Evolutionary conservation across 2,888 invertebrate species (phyloP).

Genomic region (Ophion slaviceki): DNA sequence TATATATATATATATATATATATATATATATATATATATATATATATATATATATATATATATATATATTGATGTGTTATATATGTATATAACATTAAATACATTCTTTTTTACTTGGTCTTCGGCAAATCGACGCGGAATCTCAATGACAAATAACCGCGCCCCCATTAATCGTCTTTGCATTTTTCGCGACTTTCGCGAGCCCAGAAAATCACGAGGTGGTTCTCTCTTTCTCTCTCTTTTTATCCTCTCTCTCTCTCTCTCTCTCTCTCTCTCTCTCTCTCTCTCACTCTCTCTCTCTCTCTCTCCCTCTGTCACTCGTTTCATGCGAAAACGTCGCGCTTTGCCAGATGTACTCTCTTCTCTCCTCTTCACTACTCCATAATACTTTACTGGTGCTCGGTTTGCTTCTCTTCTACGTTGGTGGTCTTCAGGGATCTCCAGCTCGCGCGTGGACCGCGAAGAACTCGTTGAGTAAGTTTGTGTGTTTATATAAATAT

Average conservation of each 20-base stretch:
- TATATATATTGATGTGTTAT: too few relatives aligned
- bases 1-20: too few relatives aligned
- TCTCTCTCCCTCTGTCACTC: conserved; percentile 32
- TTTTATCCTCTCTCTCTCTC: conserved; percentile 1
- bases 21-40: too few relatives aligned
- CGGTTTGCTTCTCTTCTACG: conserved; percentile 59
- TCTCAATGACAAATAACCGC: conserved; percentile 53
- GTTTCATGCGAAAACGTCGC: conserved; percentile 68
- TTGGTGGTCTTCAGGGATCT: conserved; percentile 66
- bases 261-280: not conserved
- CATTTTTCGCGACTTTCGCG: conserved; percentile 48
- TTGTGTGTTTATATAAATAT: conserved; percentile 7
- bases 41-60: not conserved
- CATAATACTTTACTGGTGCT: conserved; percentile 54
- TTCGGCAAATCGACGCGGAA: conserved; percentile 45
- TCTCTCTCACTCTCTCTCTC: conserved; percentile 14
- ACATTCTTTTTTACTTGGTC: conserved; percentile 44
- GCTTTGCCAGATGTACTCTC: conserved; percentile 49
- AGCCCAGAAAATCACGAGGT: conserved; percentile 44
- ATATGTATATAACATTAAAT: not conserved
- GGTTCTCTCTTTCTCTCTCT: conserved; percentile 6
- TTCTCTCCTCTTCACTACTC: conserved; percentile 26
- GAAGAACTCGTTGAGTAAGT: conserved; percentile 58
- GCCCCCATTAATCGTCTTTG: conserved; percentile 56
- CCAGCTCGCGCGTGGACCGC: conserved; percentile 65